Evolutionary conservation across 2,797 vertebrate species (phyloP).

Genomic region (Knipowitschia caucasica): DNA sequence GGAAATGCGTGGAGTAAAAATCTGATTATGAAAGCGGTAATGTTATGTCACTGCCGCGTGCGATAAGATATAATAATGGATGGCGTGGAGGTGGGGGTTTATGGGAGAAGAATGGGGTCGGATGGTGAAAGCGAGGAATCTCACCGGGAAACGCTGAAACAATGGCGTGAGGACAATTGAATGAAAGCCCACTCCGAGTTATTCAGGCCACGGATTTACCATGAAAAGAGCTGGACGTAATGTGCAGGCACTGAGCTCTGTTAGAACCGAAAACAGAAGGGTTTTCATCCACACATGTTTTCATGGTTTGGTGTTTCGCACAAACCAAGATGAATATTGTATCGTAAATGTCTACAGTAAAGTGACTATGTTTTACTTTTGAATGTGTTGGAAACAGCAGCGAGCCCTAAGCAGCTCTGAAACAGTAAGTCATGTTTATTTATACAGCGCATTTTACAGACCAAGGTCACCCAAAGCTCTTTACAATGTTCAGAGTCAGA

Average conservation of each 20-base stretch:
- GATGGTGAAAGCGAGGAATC: conserved; percentile 11
- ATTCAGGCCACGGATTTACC: neutral
- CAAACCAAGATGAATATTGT: no score
- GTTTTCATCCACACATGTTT: neutral
- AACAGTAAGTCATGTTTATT: no score
- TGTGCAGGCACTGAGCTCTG: neutral
- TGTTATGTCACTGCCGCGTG: conserved; percentile 39
- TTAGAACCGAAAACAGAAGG: neutral
- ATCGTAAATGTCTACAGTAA: no score
- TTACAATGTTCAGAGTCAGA: no score
- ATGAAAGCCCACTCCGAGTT: neutral
- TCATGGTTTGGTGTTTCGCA: no score
- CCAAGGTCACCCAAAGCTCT: no score
- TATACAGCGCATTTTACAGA: no score
- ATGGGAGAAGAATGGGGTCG: neutral
- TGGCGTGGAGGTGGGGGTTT: conserved; percentile 21
- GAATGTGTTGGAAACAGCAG: no score
- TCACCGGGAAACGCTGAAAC: conserved; percentile 3
- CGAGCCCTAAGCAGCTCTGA: no score
- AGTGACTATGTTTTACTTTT: no score
- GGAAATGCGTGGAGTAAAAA: conserved; percentile 51
- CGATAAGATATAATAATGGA: conserved; percentile 33
- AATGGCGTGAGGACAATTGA: conserved; percentile 5
- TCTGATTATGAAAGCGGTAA: conserved; percentile 11
- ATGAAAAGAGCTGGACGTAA: neutral